These are phyloP conservation scores for Oscheius sp. DNA, from an alignment of 2,888 invertebrate species.

Conservation along the genomic window DNA sequence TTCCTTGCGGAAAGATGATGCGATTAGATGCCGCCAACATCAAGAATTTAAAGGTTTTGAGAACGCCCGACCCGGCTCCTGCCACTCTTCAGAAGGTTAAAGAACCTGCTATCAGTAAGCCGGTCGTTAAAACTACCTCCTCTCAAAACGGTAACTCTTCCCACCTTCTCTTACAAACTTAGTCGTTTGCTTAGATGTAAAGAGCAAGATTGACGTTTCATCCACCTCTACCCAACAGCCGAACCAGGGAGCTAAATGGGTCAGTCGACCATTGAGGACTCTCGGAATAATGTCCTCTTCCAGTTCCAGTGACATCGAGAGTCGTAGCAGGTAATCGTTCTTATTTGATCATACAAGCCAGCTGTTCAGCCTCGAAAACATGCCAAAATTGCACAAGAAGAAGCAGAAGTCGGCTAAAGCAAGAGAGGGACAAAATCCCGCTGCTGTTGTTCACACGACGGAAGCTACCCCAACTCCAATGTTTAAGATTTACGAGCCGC, in stretches of 20 bases:
- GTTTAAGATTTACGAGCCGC: conserved; percentile 35
- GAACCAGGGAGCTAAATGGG: conserved; percentile 1
- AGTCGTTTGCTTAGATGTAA: background rate
- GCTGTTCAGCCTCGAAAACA: conserved; percentile 5
- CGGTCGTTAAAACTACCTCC: background rate
- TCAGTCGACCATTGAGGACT: background rate
- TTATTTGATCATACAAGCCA: background rate
- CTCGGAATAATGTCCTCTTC: background rate
- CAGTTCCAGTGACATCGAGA: conserved; percentile 19
- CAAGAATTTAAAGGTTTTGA: conserved; percentile 24
- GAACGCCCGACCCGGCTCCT: background rate
- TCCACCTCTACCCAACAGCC: background rate
- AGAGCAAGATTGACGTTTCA: background rate
- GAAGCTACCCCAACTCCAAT: conserved; percentile 35
- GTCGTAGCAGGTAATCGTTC: conserved; percentile 18
- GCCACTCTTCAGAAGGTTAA: background rate
- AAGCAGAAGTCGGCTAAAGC: background rate
- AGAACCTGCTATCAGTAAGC: background rate
- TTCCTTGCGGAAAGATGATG: conserved; percentile 21
- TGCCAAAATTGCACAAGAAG: conserved; percentile 6
- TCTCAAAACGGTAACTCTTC: background rate
- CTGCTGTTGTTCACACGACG: background rate
- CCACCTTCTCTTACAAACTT: background rate
- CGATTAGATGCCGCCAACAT: conserved; percentile 2
- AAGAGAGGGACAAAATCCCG: background rate